A percentile compares a stretch with the other conserved stretches of the same genome.
phyloP scores from a whole-genome alignment of 2,797 vertebrate genomes.

The Myiotriccus ornatus region DNA sequence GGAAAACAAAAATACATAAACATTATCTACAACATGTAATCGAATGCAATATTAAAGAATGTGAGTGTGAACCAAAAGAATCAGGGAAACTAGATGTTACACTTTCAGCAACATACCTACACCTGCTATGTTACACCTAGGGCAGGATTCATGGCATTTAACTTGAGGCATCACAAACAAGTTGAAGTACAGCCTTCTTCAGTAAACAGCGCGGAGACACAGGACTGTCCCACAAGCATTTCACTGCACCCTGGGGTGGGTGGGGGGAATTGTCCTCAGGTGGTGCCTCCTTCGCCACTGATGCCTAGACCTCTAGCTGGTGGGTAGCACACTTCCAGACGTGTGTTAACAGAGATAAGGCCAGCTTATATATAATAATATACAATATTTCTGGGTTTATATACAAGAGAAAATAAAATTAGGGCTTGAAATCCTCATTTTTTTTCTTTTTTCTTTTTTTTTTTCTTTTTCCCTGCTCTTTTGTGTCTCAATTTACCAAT shows the following conservation, averaged over 20 bases:
- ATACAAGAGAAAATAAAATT: not conserved
- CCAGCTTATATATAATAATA: not conserved
- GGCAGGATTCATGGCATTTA: not conserved
- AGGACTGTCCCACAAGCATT: not conserved
- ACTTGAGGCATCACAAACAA: not conserved
- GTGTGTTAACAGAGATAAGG: not conserved
- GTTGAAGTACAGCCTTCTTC: not conserved
- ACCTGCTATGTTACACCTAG: not conserved
- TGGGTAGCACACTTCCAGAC: not conserved
- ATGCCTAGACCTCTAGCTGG: not conserved
- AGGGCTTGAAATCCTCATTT: not conserved
- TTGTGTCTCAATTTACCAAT: not conserved
- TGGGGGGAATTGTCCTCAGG: not conserved
- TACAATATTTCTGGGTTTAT: not conserved
- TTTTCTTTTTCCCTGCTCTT: not conserved
- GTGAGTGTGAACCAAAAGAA: not conserved
- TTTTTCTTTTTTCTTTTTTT: not conserved
- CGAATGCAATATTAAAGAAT: not conserved
- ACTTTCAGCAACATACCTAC: not conserved
- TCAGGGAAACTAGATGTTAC: not conserved
- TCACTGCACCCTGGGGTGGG: not conserved
- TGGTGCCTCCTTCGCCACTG: not conserved
- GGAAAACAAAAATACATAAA: not conserved
- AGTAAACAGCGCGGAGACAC: not conserved
- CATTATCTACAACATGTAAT: not conserved